Conservation (phyloP, 2,797 vertebrate species). For the Zenarchopterus dispar region DNA sequence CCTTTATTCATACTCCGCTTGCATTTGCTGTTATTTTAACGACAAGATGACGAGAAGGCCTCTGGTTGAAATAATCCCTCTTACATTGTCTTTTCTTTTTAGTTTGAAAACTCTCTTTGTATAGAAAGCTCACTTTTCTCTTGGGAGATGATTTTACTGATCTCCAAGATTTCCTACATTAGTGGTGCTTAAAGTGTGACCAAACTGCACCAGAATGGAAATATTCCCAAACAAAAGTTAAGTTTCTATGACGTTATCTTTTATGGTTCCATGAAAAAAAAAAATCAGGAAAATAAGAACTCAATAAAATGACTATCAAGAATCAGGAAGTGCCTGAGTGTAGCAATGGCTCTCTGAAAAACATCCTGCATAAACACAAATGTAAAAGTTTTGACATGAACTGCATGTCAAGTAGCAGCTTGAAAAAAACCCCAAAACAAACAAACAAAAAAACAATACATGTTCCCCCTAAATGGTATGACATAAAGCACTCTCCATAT, state of each 20-base stretch:
- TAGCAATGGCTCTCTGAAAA: not conserved
- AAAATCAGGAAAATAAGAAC: not conserved
- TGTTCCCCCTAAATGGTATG: slow-evolving; percentile 2
- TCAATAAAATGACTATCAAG: not conserved
- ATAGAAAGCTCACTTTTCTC: not conserved
- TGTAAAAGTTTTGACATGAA: slow-evolving; percentile 16
- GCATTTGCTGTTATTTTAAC: not conserved
- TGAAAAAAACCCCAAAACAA: too few relatives aligned
- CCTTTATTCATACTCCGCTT: not conserved
- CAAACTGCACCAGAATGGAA: too few relatives aligned
- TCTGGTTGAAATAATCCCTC: not conserved
- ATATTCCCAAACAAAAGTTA: too few relatives aligned
- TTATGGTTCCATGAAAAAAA: too few relatives aligned
- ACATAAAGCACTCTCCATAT: slow-evolving; percentile 11
- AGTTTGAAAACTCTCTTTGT: not conserved
- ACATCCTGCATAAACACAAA: slow-evolving; percentile 13
- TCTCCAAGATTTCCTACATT: not conserved
- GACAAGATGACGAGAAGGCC: not conserved
- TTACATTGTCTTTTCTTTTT: not conserved
- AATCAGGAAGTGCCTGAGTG: too few relatives aligned
- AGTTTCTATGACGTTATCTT: too few relatives aligned
- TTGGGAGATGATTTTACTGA: not conserved
- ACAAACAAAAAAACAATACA: slow-evolving; percentile 1
- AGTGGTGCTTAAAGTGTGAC: too few relatives aligned
- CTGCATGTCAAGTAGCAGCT: too few relatives aligned